Percentiles rank a stretch among this genome's conserved stretches.
These are phyloP conservation scores for Mormyrops attenuatus DNA, from an alignment of 2,797 vertebrate genomes.

Conservation along the genomic window DNA sequence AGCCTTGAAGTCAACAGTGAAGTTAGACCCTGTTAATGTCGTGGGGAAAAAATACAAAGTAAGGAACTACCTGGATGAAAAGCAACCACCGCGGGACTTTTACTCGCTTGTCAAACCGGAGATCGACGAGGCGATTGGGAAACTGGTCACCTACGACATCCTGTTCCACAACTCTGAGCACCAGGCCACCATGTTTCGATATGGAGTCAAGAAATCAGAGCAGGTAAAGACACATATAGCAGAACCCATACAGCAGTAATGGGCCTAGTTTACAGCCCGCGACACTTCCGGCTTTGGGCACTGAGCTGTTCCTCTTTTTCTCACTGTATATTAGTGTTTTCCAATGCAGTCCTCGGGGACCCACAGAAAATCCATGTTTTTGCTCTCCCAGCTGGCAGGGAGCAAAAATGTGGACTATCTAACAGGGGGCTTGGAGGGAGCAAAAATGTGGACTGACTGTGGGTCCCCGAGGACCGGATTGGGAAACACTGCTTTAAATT, in stretches of 20 bases:
- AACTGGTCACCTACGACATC: conserved; percentile 64
- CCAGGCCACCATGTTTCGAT: conserved; percentile 64
- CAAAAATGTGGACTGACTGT: not conserved
- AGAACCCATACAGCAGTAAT: not conserved
- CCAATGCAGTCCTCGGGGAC: not conserved
- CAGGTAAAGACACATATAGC: conserved; percentile 47
- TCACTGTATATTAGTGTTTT: not conserved
- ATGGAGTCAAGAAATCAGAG: conserved; percentile 65
- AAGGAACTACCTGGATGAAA: conserved; percentile 62
- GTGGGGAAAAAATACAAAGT: conserved; percentile 64
- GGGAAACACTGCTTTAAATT: not conserved
- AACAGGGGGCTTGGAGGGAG: not conserved
- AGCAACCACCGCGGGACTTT: conserved; percentile 55
- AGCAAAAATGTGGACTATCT: not conserved
- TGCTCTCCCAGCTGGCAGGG: not conserved
- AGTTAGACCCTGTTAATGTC: conserved; percentile 61
- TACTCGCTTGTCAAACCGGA: conserved; percentile 55
- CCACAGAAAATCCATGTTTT: not conserved
- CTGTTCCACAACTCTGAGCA: conserved; percentile 74
- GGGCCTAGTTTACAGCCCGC: not conserved
- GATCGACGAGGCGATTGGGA: conserved; percentile 61
- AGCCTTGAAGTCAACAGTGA: conserved; percentile 60
- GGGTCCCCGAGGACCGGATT: not conserved
- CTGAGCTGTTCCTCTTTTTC: not conserved
- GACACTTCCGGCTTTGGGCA: not conserved